Percentiles rank a stretch among this genome's conserved stretches.
phyloP scores from a whole-genome alignment of 92 coral and sea anemone genomes.

The Nematostella vectensis region DNA sequence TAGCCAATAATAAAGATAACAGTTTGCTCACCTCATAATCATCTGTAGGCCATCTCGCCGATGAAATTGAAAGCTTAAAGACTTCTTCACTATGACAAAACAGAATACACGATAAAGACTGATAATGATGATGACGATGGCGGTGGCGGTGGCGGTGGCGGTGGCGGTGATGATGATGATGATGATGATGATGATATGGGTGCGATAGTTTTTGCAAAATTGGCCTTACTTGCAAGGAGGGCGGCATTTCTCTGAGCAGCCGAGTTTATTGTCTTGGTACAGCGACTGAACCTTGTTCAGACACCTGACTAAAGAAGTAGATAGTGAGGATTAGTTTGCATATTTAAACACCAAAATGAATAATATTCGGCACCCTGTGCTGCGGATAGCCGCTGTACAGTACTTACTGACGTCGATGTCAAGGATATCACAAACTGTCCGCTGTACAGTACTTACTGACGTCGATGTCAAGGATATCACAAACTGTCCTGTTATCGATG shows the following conservation, averaged over 20 bases:
- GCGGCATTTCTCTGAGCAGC: conserved; percentile 56
- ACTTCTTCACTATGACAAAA: conserved; percentile 56
- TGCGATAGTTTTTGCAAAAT: too few relatives aligned
- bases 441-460: conserved; percentile 49
- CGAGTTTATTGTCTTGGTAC: conserved; percentile 55
- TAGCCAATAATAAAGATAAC: too few relatives aligned
- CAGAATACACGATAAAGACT: too few relatives aligned
- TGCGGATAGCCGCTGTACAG: too few relatives aligned
- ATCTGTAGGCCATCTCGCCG: conserved; percentile 53
- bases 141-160: too few relatives aligned
- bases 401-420: conserved; percentile 43
- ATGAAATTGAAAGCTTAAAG: conserved; percentile 38
- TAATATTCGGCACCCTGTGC: too few relatives aligned
- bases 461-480: conserved; percentile 36
- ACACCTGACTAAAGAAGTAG: conserved; percentile 40
- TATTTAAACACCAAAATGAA: not conserved
- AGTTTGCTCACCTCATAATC: conserved; percentile 43
- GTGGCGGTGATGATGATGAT: not conserved
- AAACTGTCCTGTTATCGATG: conserved; percentile 33
- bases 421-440: conserved; percentile 41
- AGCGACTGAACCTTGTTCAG: conserved; percentile 36
- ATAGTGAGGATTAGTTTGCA: too few relatives aligned
- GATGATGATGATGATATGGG: too few relatives aligned
- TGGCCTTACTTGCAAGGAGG: conserved; percentile 68
- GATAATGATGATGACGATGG: too few relatives aligned